A percentile compares a stretch with the other conserved stretches of the same genome.
Conservation (phyloP, 2,113 vertebrate genomes). For the Callopanchax toddi region DNA sequence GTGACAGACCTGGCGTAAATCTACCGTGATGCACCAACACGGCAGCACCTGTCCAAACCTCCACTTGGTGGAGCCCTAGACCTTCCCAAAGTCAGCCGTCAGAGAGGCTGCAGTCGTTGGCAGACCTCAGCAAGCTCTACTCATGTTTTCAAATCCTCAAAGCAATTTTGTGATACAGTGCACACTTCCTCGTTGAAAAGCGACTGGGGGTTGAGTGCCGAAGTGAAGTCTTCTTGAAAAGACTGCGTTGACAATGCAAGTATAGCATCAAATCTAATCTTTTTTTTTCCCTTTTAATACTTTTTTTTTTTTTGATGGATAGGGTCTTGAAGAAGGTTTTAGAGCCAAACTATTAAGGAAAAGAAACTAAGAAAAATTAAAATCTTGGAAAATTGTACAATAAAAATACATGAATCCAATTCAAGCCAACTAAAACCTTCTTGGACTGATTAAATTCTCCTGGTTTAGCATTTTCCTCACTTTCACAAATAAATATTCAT, state of each 20-base stretch:
- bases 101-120: constrained; percentile 44
- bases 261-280: not conserved
- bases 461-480: not conserved
- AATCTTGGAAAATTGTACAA: no score
- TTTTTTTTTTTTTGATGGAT: no score
- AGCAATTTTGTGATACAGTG: constrained; percentile 69
- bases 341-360: not conserved
- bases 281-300: no score
- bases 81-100: constrained; percentile 45
- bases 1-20: constrained; percentile 58
- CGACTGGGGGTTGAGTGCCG: constrained; percentile 12
- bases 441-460: not conserved
- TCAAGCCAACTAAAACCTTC: not conserved
- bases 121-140: constrained; percentile 64
- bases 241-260: constrained; percentile 16
- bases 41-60: constrained; percentile 23
- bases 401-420: not conserved
- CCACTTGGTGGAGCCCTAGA: constrained; percentile 82
- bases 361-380: not conserved
- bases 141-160: constrained; percentile 69
- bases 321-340: not conserved
- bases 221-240: constrained; percentile 38
- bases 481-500: constrained; percentile 24
- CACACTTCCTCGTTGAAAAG: constrained; percentile 61
- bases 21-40: constrained; percentile 32